Conservation (phyloP, 2,888 invertebrate species). For the Drosophila neotestacea region DNA sequence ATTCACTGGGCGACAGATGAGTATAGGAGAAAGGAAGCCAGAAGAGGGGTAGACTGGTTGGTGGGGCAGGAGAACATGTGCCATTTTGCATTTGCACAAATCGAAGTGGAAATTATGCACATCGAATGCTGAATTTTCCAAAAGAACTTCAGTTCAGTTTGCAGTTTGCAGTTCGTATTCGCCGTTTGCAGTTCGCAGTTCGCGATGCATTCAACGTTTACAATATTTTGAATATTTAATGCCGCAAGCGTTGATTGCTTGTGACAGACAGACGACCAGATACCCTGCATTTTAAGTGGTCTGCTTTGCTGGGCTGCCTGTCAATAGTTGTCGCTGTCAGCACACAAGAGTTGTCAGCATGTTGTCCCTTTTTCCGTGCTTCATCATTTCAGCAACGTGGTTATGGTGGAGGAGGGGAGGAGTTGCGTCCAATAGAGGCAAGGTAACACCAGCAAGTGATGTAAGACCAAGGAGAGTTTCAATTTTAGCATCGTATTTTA, state of each 20-base stretch:
- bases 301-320: conserved; percentile 24
- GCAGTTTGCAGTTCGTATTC: background rate
- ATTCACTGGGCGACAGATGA: conserved; percentile 50
- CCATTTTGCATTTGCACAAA: conserved; percentile 68
- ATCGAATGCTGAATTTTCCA: conserved; percentile 59
- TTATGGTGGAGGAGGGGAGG: background rate
- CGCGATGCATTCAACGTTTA: conserved; percentile 65
- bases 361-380: conserved; percentile 38
- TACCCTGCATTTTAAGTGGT: conserved; percentile 34
- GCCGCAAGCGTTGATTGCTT: conserved; percentile 23
- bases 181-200: conserved; percentile 17
- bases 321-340: conserved; percentile 58
- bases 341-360: conserved; percentile 51
- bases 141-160: conserved; percentile 29
- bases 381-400: conserved; percentile 16
- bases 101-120: conserved; percentile 78
- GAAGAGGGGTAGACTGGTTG: background rate
- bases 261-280: conserved; percentile 28
- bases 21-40: conserved; percentile 1
- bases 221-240: conserved; percentile 80
- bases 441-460: background rate
- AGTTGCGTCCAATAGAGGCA: background rate
- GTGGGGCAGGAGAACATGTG: conserved; percentile 29
- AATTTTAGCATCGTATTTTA: too few species aligned
- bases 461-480: too few species aligned